Conservation (phyloP, 2,113 vertebrate species). For the Archilochus colubris region DNA sequence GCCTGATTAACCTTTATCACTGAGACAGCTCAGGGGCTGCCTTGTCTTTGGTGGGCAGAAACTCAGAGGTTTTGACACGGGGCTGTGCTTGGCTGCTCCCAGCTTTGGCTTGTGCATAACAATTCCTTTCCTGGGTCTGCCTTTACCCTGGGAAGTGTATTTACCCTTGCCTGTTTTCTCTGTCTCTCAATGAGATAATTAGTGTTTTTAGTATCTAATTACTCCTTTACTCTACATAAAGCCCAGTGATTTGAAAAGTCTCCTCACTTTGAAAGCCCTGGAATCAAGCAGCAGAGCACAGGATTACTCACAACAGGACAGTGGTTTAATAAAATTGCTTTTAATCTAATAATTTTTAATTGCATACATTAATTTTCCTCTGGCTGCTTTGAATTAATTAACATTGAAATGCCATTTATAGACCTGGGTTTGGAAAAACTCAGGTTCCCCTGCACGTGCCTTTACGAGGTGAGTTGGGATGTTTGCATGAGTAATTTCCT, state of each 20-base stretch:
- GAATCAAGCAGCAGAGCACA: not conserved
- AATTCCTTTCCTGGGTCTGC: not conserved
- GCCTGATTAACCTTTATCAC: conserved; percentile 70
- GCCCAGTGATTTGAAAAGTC: conserved; percentile 16
- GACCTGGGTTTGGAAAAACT: not conserved
- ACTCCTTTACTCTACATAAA: conserved; percentile 40
- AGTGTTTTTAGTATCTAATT: conserved; percentile 34
- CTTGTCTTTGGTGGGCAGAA: not conserved
- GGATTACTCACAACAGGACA: not conserved
- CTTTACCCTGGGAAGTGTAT: not conserved
- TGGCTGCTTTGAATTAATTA: conserved; percentile 18
- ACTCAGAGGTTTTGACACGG: not conserved
- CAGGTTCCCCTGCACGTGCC: not conserved
- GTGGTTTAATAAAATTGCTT: not conserved
- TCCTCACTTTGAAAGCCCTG: not conserved
- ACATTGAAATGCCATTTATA: not conserved
- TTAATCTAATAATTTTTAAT: conserved; percentile 64
- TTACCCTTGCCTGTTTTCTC: conserved; percentile 14
- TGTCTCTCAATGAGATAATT: conserved; percentile 27
- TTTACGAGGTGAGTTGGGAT: not conserved
- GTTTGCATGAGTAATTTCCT: not conserved
- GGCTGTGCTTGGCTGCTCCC: conserved; percentile 46
- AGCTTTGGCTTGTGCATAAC: conserved; percentile 21
- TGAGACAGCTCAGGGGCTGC: conserved; percentile 14
- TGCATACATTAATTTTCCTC: conserved; percentile 23